Base-by-base conservation (phyloP, 1,140 invertebrate species). In the Drosophila takahashii region DNA sequence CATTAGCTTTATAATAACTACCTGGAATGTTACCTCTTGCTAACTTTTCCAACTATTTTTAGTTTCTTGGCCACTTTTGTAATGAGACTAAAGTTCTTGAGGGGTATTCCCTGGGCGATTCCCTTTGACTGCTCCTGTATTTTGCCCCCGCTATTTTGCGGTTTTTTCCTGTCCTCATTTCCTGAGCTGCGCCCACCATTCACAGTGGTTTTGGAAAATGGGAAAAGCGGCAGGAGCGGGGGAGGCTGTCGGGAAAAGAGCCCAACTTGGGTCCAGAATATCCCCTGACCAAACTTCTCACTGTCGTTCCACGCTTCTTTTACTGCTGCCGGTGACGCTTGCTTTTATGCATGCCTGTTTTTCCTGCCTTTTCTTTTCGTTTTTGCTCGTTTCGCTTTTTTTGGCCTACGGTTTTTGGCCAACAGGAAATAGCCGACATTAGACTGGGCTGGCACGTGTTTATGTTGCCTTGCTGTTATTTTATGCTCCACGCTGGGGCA, bases 371-470 rank as follows among this genome's bases (percentile, higher is more conserved):
- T 18, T 44, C 26, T 9, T 22, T 18, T 47, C 11, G 5, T 32
- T 58, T 75, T 75, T 76, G 41, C 26, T 22, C n/a, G 32, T 1
- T 16, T 32, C 1, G 1, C n/a, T 4, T 16, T 52, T 73, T 56
- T 69, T 70, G 70, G 67, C 52, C 52, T 73, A 74, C 62, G 44
- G 81, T 79, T 81, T 81, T 75, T 58, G 66, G 83, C 60, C 75
- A 81, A 79, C 83, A 86, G 83, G 83, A 86, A 87, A 83, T 86
- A 84, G 83, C 83, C 79, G 85, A 76, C 83, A 87, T 86, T 86
- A 86, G 75, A 81, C 79, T 51, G 39, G 52, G 75, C 79, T 73
- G 77, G 77, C 81, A 84, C 81, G 81, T 85, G 81, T 85, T 80
- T 81, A 69, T 85, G 72, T 66, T 66, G 73, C 54, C 64, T 75